These are phyloP conservation scores for Erebia epiphron DNA, from an alignment of 2,888 invertebrate species.

Conservation along the genomic window DNA sequence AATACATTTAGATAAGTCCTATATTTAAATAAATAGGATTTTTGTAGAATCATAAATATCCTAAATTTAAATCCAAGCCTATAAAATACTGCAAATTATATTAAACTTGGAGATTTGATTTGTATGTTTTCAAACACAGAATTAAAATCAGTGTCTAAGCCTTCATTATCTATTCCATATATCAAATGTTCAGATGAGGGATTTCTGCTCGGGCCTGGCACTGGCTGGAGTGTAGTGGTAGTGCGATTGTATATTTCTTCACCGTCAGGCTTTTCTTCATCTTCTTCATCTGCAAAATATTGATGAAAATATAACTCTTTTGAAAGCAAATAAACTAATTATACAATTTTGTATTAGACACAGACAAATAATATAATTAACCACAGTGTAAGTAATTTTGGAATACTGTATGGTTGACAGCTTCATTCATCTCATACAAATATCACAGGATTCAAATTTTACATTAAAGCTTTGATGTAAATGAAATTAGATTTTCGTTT, in stretches of 20 bases:
- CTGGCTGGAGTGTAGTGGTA: constrained; percentile 65
- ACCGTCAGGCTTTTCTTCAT: constrained; percentile 61
- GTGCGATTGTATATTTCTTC: constrained; percentile 78
- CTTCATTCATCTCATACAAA: too few species aligned
- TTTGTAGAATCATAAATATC: background rate
- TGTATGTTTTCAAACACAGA: constrained; percentile 85
- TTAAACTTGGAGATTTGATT: constrained; percentile 76
- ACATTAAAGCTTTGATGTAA: too few species aligned
- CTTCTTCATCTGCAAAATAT: constrained; percentile 70
- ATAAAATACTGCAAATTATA: constrained; percentile 41
- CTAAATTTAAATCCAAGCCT: background rate
- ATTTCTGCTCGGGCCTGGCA: constrained; percentile 74
- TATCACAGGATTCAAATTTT: too few species aligned
- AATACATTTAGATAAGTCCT: too few species aligned
- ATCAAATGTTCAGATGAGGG: constrained; percentile 73
- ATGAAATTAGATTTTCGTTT: too few species aligned
- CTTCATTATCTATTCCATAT: constrained; percentile 83
- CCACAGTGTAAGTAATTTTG: background rate
- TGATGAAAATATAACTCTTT: background rate
- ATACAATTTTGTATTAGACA: too few species aligned
- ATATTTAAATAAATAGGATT: background rate
- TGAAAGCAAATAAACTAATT: too few species aligned
- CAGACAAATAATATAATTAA: background rate
- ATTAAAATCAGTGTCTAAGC: constrained; percentile 84
- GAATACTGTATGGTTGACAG: too few species aligned